phyloP scores from a whole-genome alignment of 2,888 invertebrate species.

The Adelphocoris suturalis region DNA sequence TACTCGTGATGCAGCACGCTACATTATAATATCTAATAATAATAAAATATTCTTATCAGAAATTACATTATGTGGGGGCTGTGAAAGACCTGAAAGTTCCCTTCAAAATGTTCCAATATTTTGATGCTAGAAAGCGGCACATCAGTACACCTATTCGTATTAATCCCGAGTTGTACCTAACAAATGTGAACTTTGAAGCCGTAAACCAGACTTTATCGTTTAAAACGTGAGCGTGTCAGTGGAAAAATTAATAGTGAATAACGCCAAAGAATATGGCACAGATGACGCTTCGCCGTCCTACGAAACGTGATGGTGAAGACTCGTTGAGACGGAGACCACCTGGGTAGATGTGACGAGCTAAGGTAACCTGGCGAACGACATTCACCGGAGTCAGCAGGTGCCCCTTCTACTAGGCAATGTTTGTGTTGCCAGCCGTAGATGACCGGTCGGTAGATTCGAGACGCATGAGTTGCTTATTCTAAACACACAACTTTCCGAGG shows the following conservation, averaged over 20 bases:
- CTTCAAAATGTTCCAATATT: too few relatives aligned
- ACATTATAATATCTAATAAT: too few relatives aligned
- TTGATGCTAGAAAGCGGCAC: too few relatives aligned
- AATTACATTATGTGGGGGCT: too few relatives aligned
- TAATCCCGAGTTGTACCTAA: too few relatives aligned
- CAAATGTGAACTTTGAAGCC: too few relatives aligned
- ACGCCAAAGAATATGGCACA: not conserved
- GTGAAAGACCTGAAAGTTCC: too few relatives aligned
- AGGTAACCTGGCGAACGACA: not conserved
- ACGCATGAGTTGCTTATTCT: slow-evolving; percentile 34
- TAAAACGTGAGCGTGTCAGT: too few relatives aligned
- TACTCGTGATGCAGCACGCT: too few relatives aligned
- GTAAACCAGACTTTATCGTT: too few relatives aligned
- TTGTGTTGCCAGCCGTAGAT: not conserved
- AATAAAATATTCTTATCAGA: too few relatives aligned
- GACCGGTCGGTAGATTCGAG: not conserved
- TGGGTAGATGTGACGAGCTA: not conserved
- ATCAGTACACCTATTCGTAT: too few relatives aligned
- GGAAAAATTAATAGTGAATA: not conserved
- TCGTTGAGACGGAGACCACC: not conserved
- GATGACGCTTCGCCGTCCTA: not conserved
- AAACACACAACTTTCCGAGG: not conserved
- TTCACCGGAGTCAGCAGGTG: not conserved
- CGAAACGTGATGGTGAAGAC: not conserved
- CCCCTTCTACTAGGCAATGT: not conserved